These are phyloP conservation scores for Anastrepha ludens DNA, from an alignment of 1,140 invertebrate species.

Conservation along the genomic window DNA sequence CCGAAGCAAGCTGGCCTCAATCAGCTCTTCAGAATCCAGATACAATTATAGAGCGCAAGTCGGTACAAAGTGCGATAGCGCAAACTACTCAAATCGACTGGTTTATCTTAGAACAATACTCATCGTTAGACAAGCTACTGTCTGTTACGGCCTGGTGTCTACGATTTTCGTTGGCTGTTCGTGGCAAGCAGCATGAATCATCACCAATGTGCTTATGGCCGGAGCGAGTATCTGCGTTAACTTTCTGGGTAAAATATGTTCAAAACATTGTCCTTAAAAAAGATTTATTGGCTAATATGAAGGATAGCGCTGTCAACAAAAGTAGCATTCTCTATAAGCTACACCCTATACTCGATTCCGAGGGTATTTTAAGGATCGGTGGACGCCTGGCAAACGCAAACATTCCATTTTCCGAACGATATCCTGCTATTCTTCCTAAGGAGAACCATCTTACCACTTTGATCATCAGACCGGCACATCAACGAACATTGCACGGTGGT, in stretches of 20 bases:
- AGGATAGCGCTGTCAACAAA: background rate
- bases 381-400: background rate
- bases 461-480: background rate
- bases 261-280: too few relatives aligned
- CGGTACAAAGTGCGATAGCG: background rate
- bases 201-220: background rate
- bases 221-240: background rate
- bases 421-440: slow-evolving; percentile 3
- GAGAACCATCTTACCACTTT: background rate
- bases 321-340: background rate
- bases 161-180: background rate
- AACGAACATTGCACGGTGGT: slow-evolving; percentile 30
- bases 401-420: too few relatives aligned
- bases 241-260: background rate
- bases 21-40: slow-evolving; percentile 60
- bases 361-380: background rate
- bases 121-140: background rate
- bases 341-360: slow-evolving; percentile 1
- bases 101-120: background rate
- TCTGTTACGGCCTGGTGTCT: background rate
- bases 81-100: background rate
- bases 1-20: slow-evolving; percentile 11
- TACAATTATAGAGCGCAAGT: background rate
- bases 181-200: background rate
- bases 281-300: too few relatives aligned